Base-by-base conservation (phyloP, 2,888 invertebrate species). In the Pardosa pseudoannulata region DNA sequence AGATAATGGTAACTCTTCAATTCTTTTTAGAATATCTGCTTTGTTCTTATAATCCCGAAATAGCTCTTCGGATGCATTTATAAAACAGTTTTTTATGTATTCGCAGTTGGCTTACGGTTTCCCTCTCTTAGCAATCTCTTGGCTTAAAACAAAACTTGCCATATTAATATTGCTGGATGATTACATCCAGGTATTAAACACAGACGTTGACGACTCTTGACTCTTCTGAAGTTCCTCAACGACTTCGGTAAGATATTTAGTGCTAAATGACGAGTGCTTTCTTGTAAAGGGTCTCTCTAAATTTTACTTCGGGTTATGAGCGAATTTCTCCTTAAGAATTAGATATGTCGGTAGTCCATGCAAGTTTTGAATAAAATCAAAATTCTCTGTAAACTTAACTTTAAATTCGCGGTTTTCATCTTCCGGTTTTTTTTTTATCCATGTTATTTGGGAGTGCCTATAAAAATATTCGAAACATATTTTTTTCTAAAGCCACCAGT, bases 141-240 rank as follows among this genome's bases (percentile, higher is more conserved):
- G 11, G 11, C 19, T 29, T 16, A 76, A 39, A 13, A 19, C 13
- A 76, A n/a, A 76, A 16, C 41, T 65, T 76, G 28, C 39, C n/a
- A 46, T 65, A 70, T 32, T 79, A 56, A 70, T n/a, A 62, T 71
- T 70, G 31, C 31, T 78, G 71, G 39, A 29, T 71, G 31, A 83
- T 41, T 76, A 65, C 19, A 7, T n/a, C 76, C 71, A 76, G 19
- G 70, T 27, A 76, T 76, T 70, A 64, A 83, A 71, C 41, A 71
- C 65, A 71, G 70, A 71, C n/a, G 36, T 76, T 64, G 39, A 64
- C 31, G 71, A 16, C 71, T 76, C 31, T 19, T n/a, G 7, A 50
- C 27, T 75, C 13, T 82, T 76, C 41, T 76, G 75, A 70, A 76
- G 82, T 64, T 75, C 64, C 39, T 71, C 32, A 71, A 71, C 28